Base-by-base conservation (phyloP, 2,888 invertebrate genomes). In the Spodoptera exigua region DNA sequence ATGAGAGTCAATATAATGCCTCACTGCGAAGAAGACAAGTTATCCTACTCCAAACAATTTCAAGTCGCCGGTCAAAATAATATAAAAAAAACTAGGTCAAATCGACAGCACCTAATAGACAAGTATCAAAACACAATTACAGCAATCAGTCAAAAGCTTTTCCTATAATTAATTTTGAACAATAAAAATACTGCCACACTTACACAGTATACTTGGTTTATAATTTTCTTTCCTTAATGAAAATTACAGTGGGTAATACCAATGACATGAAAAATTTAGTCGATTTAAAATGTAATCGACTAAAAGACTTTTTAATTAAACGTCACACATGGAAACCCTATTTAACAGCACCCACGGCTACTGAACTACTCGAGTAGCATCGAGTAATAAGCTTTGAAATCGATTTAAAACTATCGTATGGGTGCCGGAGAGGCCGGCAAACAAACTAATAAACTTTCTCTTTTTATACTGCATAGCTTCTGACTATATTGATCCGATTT, bases 321-420 rank as follows among this genome's bases (percentile, higher is more conserved):
- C 12, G 41, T 54, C 70, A 51, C 39, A 56, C 18, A 44, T 53
- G 13, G 35, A 56, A 61, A 55, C 57, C 40, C 17, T 65, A 59
- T 36, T 59, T 32, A 39, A 44, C 45, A 45, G 47, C 40, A 60
- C 16, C 3, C n/a, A 55, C 27, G 17, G 49, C 35, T 2, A 49
- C 13, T 32, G 1, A 37, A 43, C 60, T 48, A 55, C 57, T 41
- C 34, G 14, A 57, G 39, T 67, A 46, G 68, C 61, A 37, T 61
- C 57, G 59, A 40, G 68, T 76, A 74, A 76, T 74, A 69, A 72
- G 73, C 64, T 73, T 65, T 53, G 53, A 58, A 72, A 78, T 69
- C 72, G 70, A 78, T 75, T 72, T 70, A 75, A 75, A 75, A 75
- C 77, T 74, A 74, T 75, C 64, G 61, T 44, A 61, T 64, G 63